Base-by-base conservation (phyloP, 2,888 invertebrate genomes). In the Leucophora obtusa region DNA sequence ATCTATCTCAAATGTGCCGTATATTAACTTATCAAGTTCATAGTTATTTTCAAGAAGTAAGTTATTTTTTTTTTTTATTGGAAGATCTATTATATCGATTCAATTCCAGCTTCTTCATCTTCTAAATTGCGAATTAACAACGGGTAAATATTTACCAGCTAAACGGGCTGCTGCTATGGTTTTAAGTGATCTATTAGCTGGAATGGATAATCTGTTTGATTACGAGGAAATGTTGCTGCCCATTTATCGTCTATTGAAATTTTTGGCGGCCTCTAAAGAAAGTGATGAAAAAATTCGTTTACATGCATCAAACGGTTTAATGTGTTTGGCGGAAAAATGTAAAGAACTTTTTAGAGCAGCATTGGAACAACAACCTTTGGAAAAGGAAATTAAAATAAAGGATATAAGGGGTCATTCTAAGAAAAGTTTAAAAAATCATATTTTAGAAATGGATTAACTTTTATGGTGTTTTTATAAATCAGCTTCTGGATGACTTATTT, bases 11-110 rank as follows among this genome's bases (percentile, higher is more conserved):
- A 33, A 71, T 91, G 38, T 89, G 89, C 38, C 86, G 87, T 1
- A 80, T 87, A n/a, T 82, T 91, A 21, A 83, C 86, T 5, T 90
- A 88, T 81, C 89, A 90, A 82, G 88, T 91, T 15, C 89, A 89
- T 6, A 84, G 84, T 51, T 90, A 89, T 79, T 90, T 91, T 68
- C 85, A 90, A 73, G 91, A 91, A 83, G 88, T 87, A 80, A 50
- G 59, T 79, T 15, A 35, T 21, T 21, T 21, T 21, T 21, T 2
- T 21, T 21, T 21, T 2, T 21, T 21, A 21, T 21, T 21, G 21
- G 2, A 21, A 21, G 4, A 21, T 35, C 35, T 35, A 10, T 54
- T 17, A 28, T 33, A 51, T 33, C 28, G 1, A 18, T 2, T 21
- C n/a, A 21, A 17, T 50, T 75, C 24, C 17, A 85, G 83, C 74